These are phyloP conservation scores for Acrossocheilus fasciatus DNA, from an alignment of 2,797 vertebrate genomes.

Conservation along the genomic window DNA sequence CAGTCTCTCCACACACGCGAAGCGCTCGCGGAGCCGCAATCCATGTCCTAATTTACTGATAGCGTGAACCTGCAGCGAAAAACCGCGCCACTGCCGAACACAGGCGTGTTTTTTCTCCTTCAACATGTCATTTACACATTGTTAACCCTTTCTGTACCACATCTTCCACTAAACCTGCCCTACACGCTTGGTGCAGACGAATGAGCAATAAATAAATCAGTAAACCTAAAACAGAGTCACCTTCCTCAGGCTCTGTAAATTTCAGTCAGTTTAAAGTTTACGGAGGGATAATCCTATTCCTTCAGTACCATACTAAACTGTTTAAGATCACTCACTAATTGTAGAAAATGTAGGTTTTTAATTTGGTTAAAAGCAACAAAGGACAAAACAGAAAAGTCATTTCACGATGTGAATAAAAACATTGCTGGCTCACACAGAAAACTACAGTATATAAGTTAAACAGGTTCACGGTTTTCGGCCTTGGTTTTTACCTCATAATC, in stretches of 20 bases:
- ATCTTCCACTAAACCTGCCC: background rate
- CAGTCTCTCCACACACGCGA: slow-evolving; percentile 54
- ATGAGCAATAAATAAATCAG: background rate
- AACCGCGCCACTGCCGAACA: slow-evolving; percentile 61
- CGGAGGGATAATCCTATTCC: background rate
- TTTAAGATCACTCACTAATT: background rate
- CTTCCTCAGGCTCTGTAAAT: background rate
- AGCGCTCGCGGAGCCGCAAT: slow-evolving; percentile 55
- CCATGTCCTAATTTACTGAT: slow-evolving; percentile 69
- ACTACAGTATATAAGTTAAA: background rate
- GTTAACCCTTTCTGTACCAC: slow-evolving; percentile 72
- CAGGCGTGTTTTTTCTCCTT: slow-evolving; percentile 58
- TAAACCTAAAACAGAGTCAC: background rate
- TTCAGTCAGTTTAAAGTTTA: background rate
- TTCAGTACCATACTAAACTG: background rate
- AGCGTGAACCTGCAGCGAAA: slow-evolving; percentile 63
- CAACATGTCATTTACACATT: slow-evolving; percentile 55
- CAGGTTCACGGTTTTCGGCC: too few species aligned
- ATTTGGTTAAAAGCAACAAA: background rate
- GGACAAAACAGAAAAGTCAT: background rate
- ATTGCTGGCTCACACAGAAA: background rate
- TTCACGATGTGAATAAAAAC: background rate
- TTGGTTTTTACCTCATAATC: background rate
- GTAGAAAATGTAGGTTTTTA: background rate
- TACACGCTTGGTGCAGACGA: background rate